Evolutionary conservation across 2,888 invertebrate species (phyloP), one percentile per base, ranked within the genome.

Genomic region (Atethmia centrago): DNA sequence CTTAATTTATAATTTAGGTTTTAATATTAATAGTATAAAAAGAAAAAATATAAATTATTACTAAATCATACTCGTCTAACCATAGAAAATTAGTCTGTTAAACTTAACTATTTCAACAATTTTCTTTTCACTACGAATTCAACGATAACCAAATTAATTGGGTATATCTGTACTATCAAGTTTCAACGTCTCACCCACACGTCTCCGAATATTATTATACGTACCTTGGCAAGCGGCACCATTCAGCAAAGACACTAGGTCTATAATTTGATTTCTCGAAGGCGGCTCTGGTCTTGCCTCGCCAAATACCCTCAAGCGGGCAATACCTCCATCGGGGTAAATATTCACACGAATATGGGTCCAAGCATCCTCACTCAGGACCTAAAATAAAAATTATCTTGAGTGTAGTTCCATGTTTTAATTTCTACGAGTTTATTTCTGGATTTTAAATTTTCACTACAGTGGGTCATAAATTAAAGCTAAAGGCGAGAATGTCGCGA

Each of bases 291-390:
- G 94, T 62, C 89, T 92, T 0, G 97, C 96, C 81, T 96, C 94
- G 0, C 97, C 97, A 79, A 94, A 97, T 2, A 97, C 96, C 53
- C 97, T 91, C 0, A 97, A 91, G 56, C 97, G 93, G 0, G 97
- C 97, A 8, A 97, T 96, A 3, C 97, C 97, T 25, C 97, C 97
- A 83, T 97, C 97, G 0, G 97, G 97, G 87, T 94, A 97, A 21
- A 97, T 96, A 86, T 97, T 97, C 9, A 97, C 91, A 8, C 97
- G 94, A 9, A 97, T 91, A 84, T 97, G 97, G 0, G 97, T 97
- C 93, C 95, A 97, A 0, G 93, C 90, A 67, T 96, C 95, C 62
- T 96, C 95, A 71, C 94, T 96, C 0, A 95, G 84, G 2, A 97
- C 94, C 94, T 96, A 79, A 16, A 77, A 84, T 49, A 74, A 78